A percentile compares a stretch with the other conserved stretches of the same genome.
phyloP scores from a whole-genome alignment of 1,140 invertebrate genomes.

The Glossosoma conforme region DNA sequence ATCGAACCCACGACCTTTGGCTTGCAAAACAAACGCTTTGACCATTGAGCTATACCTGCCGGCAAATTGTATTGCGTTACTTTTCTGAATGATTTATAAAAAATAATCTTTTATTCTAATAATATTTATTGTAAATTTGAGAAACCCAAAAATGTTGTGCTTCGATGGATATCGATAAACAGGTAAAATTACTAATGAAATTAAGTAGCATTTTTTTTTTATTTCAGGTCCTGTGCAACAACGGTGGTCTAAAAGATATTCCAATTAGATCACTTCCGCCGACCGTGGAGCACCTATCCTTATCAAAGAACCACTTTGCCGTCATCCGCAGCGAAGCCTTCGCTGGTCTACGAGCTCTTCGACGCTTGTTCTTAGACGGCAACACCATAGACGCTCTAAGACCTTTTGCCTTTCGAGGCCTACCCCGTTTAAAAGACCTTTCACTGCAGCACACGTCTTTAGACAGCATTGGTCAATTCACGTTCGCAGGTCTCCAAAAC shows the following conservation, averaged over 20 bases:
- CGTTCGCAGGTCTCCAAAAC: constrained; percentile 77
- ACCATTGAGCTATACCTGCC: too few relatives aligned
- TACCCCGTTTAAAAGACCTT: constrained; percentile 67
- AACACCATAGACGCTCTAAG: constrained; percentile 75
- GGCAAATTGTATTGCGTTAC: too few relatives aligned
- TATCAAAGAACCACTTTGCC: constrained; percentile 75
- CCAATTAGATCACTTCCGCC: constrained; percentile 64
- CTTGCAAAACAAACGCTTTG: too few relatives aligned
- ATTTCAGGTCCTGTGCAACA: constrained; percentile 76
- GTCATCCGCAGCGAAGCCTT: constrained; percentile 75
- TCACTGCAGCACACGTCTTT: constrained; percentile 78
- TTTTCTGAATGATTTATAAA: too few relatives aligned
- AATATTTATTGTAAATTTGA: too few relatives aligned
- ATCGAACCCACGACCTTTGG: too few relatives aligned
- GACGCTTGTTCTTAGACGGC: constrained; percentile 69
- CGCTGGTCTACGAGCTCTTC: constrained; percentile 60
- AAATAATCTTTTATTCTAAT: too few relatives aligned
- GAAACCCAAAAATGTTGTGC: too few relatives aligned
- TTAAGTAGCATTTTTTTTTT: too few relatives aligned
- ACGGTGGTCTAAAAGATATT: constrained; percentile 70
- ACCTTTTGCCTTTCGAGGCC: constrained; percentile 75
- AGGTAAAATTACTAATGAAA: too few relatives aligned
- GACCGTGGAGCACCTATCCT: constrained; percentile 72
- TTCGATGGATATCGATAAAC: too few relatives aligned
- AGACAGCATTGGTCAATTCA: constrained; percentile 68